These are phyloP conservation scores for Leptodactylus fuscus DNA, from an alignment of 2,113 vertebrate genomes.

Conservation along the genomic window DNA sequence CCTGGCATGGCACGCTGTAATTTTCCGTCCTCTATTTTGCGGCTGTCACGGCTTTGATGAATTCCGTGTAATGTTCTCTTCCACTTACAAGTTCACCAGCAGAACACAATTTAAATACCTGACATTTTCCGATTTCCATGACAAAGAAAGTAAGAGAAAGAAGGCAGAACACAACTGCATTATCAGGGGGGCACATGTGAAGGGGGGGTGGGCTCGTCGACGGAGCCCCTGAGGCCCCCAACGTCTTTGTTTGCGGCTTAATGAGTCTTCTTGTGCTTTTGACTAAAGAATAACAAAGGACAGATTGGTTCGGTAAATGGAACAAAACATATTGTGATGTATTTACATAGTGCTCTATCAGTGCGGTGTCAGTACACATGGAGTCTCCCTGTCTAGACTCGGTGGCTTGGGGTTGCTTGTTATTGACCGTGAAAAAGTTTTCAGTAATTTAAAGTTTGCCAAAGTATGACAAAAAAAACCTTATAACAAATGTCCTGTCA, in stretches of 20 bases:
- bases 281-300: background rate
- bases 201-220: background rate
- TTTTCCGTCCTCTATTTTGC: slow-evolving; percentile 6
- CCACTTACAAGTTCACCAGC: slow-evolving; percentile 19
- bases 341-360: background rate
- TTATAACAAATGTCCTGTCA: background rate
- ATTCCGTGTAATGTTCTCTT: slow-evolving; percentile 35
- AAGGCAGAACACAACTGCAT: background rate
- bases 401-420: background rate
- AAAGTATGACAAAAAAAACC: background rate
- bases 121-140: slow-evolving; percentile 47
- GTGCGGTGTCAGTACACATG: background rate
- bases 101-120: slow-evolving; percentile 40
- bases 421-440: background rate
- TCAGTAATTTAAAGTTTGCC: background rate
- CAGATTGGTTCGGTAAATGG: background rate
- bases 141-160: slow-evolving; percentile 19
- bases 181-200: background rate
- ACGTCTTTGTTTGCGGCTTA: background rate
- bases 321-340: background rate
- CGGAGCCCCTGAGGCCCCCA: background rate
- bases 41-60: slow-evolving; percentile 49
- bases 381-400: background rate
- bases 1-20: background rate
- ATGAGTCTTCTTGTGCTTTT: background rate